Percentiles rank a stretch among this genome's conserved stretches.
Conservation (phyloP, 2,797 vertebrate genomes). For the Toxotes lorentzi region DNA sequence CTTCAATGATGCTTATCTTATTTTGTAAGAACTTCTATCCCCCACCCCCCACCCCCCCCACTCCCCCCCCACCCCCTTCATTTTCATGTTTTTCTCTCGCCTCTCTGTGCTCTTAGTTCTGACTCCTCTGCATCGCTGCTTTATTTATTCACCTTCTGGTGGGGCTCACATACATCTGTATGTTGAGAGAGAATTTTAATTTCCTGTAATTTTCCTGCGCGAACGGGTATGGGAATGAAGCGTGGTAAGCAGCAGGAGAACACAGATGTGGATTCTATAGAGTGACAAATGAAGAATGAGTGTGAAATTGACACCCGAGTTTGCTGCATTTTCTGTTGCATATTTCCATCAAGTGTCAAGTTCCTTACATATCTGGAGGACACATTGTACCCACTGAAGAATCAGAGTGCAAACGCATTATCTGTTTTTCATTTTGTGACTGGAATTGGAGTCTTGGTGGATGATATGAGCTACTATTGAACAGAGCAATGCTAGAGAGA, state of each 20-base stretch:
- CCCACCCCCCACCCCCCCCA: too few species aligned
- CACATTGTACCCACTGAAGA: conserved; percentile 19
- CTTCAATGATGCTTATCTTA: conserved; percentile 24
- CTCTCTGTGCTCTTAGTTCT: conserved; percentile 32
- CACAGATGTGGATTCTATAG: conserved; percentile 49
- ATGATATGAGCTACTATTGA: conserved; percentile 15
- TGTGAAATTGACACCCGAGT: conserved; percentile 39
- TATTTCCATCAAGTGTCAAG: conserved; percentile 38
- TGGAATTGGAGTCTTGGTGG: conserved; percentile 24
- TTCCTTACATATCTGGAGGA: conserved; percentile 29
- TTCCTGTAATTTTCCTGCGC: conserved; percentile 62
- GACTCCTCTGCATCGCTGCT: conserved; percentile 36
- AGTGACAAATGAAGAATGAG: conserved; percentile 48
- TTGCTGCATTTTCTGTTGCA: conserved; percentile 25
- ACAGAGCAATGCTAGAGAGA: conserved; percentile 1
- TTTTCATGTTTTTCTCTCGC: conserved; percentile 39
- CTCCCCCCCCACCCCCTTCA: too few species aligned
- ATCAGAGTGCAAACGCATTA: conserved; percentile 37
- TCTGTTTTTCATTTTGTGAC: conserved; percentile 48
- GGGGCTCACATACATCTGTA: conserved; percentile 43
- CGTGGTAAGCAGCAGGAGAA: conserved; percentile 29
- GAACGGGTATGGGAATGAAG: conserved; percentile 31
- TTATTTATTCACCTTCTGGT: conserved; percentile 64
- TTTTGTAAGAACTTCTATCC: conserved; percentile 37
- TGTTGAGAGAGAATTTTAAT: conserved; percentile 62